Evolutionary conservation across 1,140 invertebrate genomes (phyloP).

Genomic region (Subanguina moxae): DNA sequence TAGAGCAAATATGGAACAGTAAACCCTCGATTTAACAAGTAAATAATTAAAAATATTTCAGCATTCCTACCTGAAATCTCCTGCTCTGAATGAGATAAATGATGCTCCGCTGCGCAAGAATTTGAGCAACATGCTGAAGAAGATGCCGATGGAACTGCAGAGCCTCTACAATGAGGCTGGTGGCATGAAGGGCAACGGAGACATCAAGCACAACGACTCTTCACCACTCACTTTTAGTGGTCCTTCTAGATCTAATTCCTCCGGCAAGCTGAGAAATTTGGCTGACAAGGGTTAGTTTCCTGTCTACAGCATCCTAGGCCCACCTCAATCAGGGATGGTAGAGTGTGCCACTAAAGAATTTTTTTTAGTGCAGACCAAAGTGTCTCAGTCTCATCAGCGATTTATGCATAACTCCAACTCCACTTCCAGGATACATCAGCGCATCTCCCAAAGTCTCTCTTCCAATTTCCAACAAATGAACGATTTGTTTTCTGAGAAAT

Average conservation of each 20-base stretch:
- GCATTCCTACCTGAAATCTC: conserved; percentile 33
- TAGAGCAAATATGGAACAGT: neutral
- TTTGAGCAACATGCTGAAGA: conserved; percentile 34
- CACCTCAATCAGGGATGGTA: neutral
- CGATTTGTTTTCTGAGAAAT: no score
- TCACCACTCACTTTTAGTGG: neutral
- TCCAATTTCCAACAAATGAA: no score
- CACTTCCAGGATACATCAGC: conserved; percentile 3
- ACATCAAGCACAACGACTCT: conserved; percentile 8
- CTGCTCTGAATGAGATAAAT: conserved; percentile 39
- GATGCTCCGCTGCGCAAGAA: conserved; percentile 37
- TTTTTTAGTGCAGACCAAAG: conserved; percentile 44
- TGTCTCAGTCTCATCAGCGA: conserved; percentile 37
- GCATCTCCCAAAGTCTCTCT: no score
- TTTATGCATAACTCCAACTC: conserved; percentile 35
- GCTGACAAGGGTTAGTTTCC: conserved; percentile 21
- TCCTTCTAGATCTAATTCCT: conserved; percentile 16
- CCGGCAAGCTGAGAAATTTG: conserved; percentile 33
- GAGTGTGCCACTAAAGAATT: no score
- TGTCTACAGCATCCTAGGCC: neutral
- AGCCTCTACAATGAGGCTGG: neutral
- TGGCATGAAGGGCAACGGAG: neutral
- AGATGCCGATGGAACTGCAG: conserved; percentile 34
- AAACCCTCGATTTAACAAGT: conserved; percentile 1
- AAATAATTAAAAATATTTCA: conserved; percentile 29